Evolutionary conservation across 2,797 vertebrate species (phyloP), one percentile per base, ranked within the genome.

Genomic region (Sebastes matsubarae): DNA sequence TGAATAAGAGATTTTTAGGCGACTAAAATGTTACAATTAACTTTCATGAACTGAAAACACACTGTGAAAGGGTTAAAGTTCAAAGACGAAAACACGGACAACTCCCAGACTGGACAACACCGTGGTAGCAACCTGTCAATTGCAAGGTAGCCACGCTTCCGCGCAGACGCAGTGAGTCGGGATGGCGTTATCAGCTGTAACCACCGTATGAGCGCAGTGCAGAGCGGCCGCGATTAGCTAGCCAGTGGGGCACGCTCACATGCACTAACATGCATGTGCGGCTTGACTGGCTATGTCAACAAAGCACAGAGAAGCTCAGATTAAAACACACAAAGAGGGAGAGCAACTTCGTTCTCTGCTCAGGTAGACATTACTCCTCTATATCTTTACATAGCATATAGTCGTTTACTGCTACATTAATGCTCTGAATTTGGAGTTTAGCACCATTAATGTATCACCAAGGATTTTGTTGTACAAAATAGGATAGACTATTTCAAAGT

Each of bases 221-320:
- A 50, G 18, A 50, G 46, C 16, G 16, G 18, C 46, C 7, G 2
- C 42, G 16, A 50, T 50, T 20, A 50, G 42, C 16, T 50, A 8
- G 16, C 46, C 46, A 50, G 46, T 46, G 3, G 16, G 46, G 46
- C 46, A 50, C 3, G 46, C 20, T 52, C 50, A 30, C 2, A 60
- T 57, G 24, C 55, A 0, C 12, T 57, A 25, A 57, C 12, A 29
- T 59, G 57, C 57, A 29, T 8, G 4, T 0, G 14, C 8, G 8
- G 27, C 0, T n/a, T 0, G 57, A 60, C 1, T 0, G 18, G 59
- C 27, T 32, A 61, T 29, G 9, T 25, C 30, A 61, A 32, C 29
- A 32, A 61, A 61, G 59, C 24, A 58, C 12, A 27, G 24, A 27
- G 12, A 27, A 25, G 0, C 55, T 29, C 16, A 29, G 25, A 59